These are phyloP conservation scores for Pipistrellus nathusii DNA, from an alignment of 2,797 vertebrate genomes.

Conservation along the genomic window DNA sequence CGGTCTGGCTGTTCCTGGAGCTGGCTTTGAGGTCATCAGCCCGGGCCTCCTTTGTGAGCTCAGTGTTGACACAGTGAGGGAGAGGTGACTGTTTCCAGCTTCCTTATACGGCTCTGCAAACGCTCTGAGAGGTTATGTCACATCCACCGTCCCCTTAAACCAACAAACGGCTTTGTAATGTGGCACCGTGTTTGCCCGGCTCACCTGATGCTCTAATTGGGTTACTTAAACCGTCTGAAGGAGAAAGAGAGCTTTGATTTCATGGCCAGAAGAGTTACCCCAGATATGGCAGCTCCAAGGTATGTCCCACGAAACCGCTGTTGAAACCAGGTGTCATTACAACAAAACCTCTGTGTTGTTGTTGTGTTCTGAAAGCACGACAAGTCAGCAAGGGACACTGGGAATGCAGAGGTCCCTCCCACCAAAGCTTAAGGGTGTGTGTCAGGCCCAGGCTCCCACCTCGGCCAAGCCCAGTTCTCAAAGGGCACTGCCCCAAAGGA, in stretches of 20 bases:
- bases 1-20: background rate
- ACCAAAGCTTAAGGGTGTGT: background rate
- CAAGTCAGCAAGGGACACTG: background rate
- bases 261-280: background rate
- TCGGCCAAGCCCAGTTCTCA: slow-evolving; percentile 2
- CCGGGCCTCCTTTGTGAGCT: slow-evolving; percentile 10
- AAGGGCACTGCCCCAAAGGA: background rate
- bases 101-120: slow-evolving; percentile 69
- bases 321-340: slow-evolving; percentile 10
- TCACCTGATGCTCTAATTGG: slow-evolving; percentile 7
- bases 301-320: slow-evolving; percentile 4
- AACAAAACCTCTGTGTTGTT: background rate
- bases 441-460: background rate
- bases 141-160: slow-evolving; percentile 37
- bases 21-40: slow-evolving; percentile 41
- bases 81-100: slow-evolving; percentile 45
- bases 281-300: background rate
- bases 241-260: slow-evolving; percentile 65
- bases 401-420: background rate
- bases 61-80: slow-evolving; percentile 31
- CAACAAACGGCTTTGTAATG: slow-evolving; percentile 43
- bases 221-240: slow-evolving; percentile 32
- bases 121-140: slow-evolving; percentile 1
- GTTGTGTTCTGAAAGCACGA: background rate
- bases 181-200: background rate